Percentiles rank a stretch among this genome's conserved stretches.
Conservation (phyloP, 2,797 vertebrate genomes). For the Gadopsis bispinosus region DNA sequence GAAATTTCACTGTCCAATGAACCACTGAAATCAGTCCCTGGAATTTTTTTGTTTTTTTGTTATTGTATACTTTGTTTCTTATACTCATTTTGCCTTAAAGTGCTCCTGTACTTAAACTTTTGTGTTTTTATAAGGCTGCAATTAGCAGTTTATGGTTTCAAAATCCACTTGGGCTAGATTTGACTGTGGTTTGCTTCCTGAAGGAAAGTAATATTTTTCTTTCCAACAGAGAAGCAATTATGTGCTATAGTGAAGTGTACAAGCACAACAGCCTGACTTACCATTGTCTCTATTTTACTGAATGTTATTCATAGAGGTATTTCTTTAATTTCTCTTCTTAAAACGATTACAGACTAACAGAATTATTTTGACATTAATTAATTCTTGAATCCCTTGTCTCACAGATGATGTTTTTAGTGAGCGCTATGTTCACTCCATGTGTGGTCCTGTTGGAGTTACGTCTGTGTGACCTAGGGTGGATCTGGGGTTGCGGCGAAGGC, state of each 20-base stretch:
- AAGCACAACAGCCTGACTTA: not conserved
- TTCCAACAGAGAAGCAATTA: slow-evolving; percentile 40
- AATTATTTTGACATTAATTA: not conserved
- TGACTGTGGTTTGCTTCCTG: slow-evolving; percentile 53
- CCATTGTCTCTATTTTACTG: not conserved
- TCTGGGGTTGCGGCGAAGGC: slow-evolving; percentile 8
- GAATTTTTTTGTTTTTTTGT: not conserved
- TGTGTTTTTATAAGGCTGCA: slow-evolving; percentile 18
- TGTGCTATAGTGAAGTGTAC: slow-evolving; percentile 25
- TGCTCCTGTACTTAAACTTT: not conserved
- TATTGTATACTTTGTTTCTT: not conserved
- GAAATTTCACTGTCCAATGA: not conserved
- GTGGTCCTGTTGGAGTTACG: slow-evolving; percentile 84
- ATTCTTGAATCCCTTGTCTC: slow-evolving; percentile 18
- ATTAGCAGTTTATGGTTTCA: slow-evolving; percentile 63
- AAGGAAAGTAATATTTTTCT: slow-evolving; percentile 47
- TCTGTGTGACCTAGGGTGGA: slow-evolving; percentile 50
- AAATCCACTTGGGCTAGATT: slow-evolving; percentile 41
- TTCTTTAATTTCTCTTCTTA: not conserved
- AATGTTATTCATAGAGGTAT: not conserved
- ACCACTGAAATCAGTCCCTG: slow-evolving; percentile 1
- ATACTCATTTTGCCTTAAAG: not conserved
- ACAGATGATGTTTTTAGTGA: slow-evolving; percentile 87
- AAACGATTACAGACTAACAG: not conserved
- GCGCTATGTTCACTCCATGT: slow-evolving; percentile 85